Conservation (phyloP, 1,140 invertebrate species). For the Drosophila bocki region DNA sequence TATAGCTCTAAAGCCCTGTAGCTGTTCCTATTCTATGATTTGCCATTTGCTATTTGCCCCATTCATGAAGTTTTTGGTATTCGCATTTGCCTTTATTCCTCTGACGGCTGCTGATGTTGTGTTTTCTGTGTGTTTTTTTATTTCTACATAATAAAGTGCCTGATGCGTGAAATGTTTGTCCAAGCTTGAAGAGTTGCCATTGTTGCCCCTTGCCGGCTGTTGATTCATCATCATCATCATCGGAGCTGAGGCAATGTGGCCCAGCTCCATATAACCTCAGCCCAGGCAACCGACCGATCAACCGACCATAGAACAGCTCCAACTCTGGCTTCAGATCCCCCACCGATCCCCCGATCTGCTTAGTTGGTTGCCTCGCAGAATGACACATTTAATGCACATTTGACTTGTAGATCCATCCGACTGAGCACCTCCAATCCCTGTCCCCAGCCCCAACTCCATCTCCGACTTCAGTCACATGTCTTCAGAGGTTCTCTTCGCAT, state of each 20-base stretch:
- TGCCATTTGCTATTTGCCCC: constrained; percentile 20
- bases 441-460: background rate
- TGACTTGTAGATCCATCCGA: constrained; percentile 79
- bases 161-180: constrained; percentile 85
- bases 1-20: constrained; percentile 8
- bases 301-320: constrained; percentile 46
- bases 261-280: constrained; percentile 71
- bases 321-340: constrained; percentile 33
- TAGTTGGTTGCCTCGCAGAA: constrained; percentile 69
- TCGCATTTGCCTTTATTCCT: constrained; percentile 47
- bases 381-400: constrained; percentile 84
- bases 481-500: constrained; percentile 15
- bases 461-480: constrained; percentile 38
- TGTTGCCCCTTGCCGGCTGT: constrained; percentile 69
- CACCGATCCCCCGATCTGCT: constrained; percentile 45
- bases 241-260: constrained; percentile 17
- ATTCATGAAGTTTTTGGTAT: constrained; percentile 51
- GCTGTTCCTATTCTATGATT: constrained; percentile 33
- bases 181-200: constrained; percentile 83
- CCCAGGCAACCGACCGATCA: constrained; percentile 74
- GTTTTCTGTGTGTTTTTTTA: constrained; percentile 34
- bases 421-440: constrained; percentile 44
- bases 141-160: constrained; percentile 84
- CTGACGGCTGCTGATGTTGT: constrained; percentile 24
- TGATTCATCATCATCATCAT: constrained; percentile 77